Evolutionary conservation across 1,140 invertebrate species (phyloP), one percentile per base, ranked within the genome.

Genomic region (Orius insidiosus): DNA sequence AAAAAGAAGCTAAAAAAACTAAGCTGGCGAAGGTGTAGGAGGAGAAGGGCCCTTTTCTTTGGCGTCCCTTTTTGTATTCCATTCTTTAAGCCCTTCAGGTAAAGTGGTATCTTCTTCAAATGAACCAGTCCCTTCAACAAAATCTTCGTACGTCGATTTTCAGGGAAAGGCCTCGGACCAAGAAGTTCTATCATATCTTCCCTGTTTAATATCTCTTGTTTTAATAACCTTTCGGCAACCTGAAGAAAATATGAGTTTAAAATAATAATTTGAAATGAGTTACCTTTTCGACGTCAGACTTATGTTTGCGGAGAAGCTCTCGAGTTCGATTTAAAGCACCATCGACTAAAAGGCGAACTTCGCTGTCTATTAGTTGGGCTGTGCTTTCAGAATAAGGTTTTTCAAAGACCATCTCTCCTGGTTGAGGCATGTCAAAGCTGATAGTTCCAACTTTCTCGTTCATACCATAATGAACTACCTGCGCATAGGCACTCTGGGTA

Each of bases 311-410:
- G n/a, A 99, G 65, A 40, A 99, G 67, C 11, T 78, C 62, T 4
- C 73, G 73, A 0, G 95, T 98, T 47, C 72, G 69, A 49, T 74
- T 67, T 58, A 97, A 83, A 0, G 95, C 93, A 5, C 48, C 59
- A 14, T 79, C 68, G 8, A 99, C 92, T 42, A 99, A 69, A 15
- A 60, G 63, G 53, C 93, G 70, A 2, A 90, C 96, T 74, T 99
- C 96, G 19, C 75, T 64, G 61, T 99, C 96, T 40, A 99, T 98
- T 10, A 98, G 59, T 60, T 95, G 88, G 0, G 95, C 92, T 0
- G 95, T 99, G 53, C 82, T 76, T 64, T 99, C 96, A 9, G 93
- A 97, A 64, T 98, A 99, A 0, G 95, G 96, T 63, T 99, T 99
- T 54, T 95, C 88, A 45, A 96, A 71, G 5, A 84, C 76, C 70